Evolutionary conservation across 2,888 invertebrate species (phyloP).

Genomic region (Erebia aethiops): DNA sequence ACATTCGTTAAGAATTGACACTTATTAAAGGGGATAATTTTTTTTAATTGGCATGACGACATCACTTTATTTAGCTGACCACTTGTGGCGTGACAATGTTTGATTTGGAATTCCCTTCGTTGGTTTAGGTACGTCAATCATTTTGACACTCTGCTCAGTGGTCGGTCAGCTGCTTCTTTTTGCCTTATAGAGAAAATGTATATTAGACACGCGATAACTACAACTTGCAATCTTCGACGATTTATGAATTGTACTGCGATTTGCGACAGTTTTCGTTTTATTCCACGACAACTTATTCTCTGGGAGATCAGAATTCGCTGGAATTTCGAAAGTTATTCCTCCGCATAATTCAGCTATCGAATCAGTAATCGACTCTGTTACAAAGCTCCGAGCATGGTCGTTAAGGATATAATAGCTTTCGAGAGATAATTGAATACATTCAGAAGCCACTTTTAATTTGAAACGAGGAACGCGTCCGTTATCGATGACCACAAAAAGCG

Average conservation of each 20-base stretch:
- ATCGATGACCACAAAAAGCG: conserved; percentile 48
- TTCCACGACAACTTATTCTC: conserved; percentile 20
- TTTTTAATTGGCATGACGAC: conserved; percentile 82
- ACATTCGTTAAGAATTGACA: conserved; percentile 83
- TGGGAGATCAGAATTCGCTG: conserved; percentile 21
- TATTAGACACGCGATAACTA: conserved; percentile 28
- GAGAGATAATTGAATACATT: conserved; percentile 45
- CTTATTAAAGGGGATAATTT: conserved; percentile 82
- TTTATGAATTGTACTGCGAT: conserved; percentile 27
- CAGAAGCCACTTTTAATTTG: conserved; percentile 44
- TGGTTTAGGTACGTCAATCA: conserved; percentile 53
- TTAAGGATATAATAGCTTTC: conserved; percentile 38
- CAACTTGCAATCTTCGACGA: conserved; percentile 25
- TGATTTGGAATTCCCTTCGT: conserved; percentile 72
- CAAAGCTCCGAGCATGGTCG: conserved; percentile 30
- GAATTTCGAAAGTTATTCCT: conserved; percentile 22
- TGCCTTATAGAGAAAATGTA: conserved; percentile 39
- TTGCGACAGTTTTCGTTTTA: conserved; percentile 22
- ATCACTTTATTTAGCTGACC: conserved; percentile 74
- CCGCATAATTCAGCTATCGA: conserved; percentile 23
- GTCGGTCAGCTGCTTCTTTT: conserved; percentile 39
- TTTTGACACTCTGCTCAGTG: conserved; percentile 46
- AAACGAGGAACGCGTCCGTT: conserved; percentile 45
- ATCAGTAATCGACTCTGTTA: conserved; percentile 8
- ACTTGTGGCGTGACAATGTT: conserved; percentile 65